These are phyloP conservation scores for Carcina quercana DNA, from an alignment of 2,888 invertebrate species.

Conservation along the genomic window DNA sequence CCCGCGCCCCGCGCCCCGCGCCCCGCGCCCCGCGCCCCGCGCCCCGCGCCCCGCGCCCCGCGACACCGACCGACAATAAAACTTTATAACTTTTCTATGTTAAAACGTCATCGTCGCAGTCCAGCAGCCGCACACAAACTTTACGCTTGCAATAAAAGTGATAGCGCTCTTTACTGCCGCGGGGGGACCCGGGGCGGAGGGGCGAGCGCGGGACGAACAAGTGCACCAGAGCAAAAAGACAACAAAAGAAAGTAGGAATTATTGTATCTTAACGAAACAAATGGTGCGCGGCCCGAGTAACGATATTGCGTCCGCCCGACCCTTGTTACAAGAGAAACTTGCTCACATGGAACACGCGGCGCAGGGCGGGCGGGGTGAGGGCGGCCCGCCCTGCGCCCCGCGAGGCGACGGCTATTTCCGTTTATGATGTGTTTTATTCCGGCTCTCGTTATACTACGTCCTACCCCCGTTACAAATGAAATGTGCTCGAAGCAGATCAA, in stretches of 20 bases:
- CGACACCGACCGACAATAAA: conserved; percentile 12
- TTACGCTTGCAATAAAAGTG: conserved; percentile 22
- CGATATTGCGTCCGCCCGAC: conserved; percentile 25
- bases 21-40: too few species aligned
- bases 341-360: conserved; percentile 25
- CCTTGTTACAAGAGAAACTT: conserved; percentile 26
- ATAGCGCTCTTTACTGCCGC: conserved; percentile 17
- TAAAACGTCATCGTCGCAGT: conserved; percentile 12
- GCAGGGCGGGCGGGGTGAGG: conserved; percentile 31
- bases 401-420: too few species aligned
- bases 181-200: too few species aligned
- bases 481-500: too few species aligned
- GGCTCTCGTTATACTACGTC: conserved; percentile 14
- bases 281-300: conserved; percentile 34
- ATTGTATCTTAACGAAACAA: conserved; percentile 49
- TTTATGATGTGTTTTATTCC: too few species aligned
- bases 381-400: too few species aligned
- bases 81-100: conserved; percentile 12
- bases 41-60: too few species aligned
- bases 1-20: too few species aligned
- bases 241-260: conserved; percentile 28
- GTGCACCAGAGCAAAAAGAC: conserved; percentile 17
- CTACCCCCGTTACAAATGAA: too few species aligned
- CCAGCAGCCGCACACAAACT: conserved; percentile 10
- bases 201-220: conserved; percentile 1